A percentile compares a stretch with the other conserved stretches of the same genome.
Evolutionary conservation across 2,888 invertebrate species (phyloP).

Genomic region (Tipula helvola): DNA sequence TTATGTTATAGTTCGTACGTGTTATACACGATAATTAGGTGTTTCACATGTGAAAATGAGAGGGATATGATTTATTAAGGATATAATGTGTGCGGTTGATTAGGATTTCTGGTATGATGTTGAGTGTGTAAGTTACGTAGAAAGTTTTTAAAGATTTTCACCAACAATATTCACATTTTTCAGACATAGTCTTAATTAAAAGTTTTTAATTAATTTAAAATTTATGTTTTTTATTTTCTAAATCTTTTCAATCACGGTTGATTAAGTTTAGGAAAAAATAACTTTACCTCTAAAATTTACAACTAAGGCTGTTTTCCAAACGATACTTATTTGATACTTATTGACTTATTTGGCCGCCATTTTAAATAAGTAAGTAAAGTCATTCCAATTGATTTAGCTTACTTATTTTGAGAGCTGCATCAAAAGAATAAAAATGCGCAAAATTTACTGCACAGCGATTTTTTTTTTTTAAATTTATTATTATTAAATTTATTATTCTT

Average conservation of each 20-base stretch:
- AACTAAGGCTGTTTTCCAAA: too few relatives aligned
- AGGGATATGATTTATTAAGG: not conserved
- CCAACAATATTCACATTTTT: not conserved
- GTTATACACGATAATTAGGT: not conserved
- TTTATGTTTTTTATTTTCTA: not conserved
- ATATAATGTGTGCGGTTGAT: not conserved
- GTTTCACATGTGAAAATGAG: not conserved
- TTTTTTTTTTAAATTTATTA: too few relatives aligned
- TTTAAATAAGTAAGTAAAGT: too few relatives aligned
- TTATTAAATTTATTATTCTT: too few relatives aligned
- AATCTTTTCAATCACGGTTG: not conserved
- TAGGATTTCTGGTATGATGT: not conserved
- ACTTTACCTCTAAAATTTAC: not conserved
- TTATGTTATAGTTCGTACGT: not conserved
- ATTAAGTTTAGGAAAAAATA: not conserved
- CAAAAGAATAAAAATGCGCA: too few relatives aligned
- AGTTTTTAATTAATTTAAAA: not conserved
- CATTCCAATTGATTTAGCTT: too few relatives aligned
- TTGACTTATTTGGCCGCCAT: too few relatives aligned
- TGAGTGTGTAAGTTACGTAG: not conserved
- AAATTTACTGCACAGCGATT: too few relatives aligned
- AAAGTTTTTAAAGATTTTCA: not conserved
- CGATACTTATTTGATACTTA: too few relatives aligned
- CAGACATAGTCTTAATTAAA: not conserved
- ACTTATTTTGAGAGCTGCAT: too few relatives aligned